Base-by-base conservation (phyloP, 2,888 invertebrate species). In the Limnephilus lunatus region DNA sequence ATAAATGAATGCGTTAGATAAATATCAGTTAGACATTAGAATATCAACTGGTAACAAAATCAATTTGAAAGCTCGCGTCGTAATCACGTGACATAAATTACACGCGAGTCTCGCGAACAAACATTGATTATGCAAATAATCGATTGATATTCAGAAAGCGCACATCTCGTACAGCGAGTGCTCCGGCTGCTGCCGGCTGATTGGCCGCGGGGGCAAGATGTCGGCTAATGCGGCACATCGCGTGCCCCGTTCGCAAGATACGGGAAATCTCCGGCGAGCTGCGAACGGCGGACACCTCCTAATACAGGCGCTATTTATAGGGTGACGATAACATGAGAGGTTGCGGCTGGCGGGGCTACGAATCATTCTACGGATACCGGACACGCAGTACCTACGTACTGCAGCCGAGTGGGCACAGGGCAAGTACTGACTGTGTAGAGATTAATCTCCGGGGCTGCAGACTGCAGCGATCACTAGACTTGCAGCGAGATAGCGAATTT, bases 41-140 rank as follows among this genome's bases (percentile, higher is more conserved):
- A 68, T 68, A 68, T 68, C 25, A 68, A 68, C 68, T 68, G 68
- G 68, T 68, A 81, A 35, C 25, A 32, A 81, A 89, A 89, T 89
- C 88, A 89, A 89, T 89, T 80, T 80, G 31, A 80, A 80, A 89
- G 80, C 88, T 88, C 31, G 88, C 32, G 44, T n/a, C 44, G 86
- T 44, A 68, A 86, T 86, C 86, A 44, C 86, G 53, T 31, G 68
- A 68, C 31, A 88, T 88, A 88, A 88, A 88, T 88, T 88, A 88
- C 88, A 2, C 68, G 68, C 68, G n/a, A 53, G 68, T 11, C 25
- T 32, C 31, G 80, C 88, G 80, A 80, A 11, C 80, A 81, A 80
- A 35, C 81, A 89, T 89, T 35, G 88, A 91, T 86, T 91, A 91
- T 91, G 91, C 81, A 91, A 91, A 91, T 91, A 85, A 91, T 86